Percentiles rank a stretch among this genome's conserved stretches.
Evolutionary conservation across 2,797 vertebrate species (phyloP).

Genomic region (Oreonectes daqikongensis): DNA sequence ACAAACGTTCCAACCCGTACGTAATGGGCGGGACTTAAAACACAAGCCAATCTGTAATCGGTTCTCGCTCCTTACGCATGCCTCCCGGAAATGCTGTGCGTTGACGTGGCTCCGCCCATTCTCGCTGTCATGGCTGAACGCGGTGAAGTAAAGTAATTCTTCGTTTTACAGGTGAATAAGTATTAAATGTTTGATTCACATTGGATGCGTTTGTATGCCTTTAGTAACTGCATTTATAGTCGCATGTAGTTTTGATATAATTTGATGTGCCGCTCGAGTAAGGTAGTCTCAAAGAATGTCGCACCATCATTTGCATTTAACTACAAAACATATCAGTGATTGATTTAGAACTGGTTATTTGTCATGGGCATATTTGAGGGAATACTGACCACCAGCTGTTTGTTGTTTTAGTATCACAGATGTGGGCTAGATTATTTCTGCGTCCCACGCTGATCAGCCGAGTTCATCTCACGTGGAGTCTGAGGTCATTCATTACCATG

Average conservation of each 20-base stretch:
- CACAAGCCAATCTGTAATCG: neutral
- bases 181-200: neutral
- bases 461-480: constrained; percentile 59
- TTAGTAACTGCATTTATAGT: neutral
- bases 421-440: constrained; percentile 73
- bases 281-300: neutral
- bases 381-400: neutral
- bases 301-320: neutral
- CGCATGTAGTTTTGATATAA: neutral
- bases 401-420: constrained; percentile 57
- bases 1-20: neutral
- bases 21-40: neutral
- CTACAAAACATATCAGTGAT: no score
- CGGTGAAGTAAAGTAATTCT: neutral
- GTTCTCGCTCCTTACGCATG: neutral
- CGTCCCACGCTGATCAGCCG: constrained; percentile 51
- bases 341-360: neutral
- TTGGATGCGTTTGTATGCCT: neutral
- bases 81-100: neutral
- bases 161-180: neutral
- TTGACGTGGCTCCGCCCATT: neutral
- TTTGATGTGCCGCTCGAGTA: neutral
- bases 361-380: neutral
- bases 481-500: constrained; percentile 79
- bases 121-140: constrained; percentile 13